Evolutionary conservation across 2,888 invertebrate species (phyloP).

Genomic region (Aromia moschata): DNA sequence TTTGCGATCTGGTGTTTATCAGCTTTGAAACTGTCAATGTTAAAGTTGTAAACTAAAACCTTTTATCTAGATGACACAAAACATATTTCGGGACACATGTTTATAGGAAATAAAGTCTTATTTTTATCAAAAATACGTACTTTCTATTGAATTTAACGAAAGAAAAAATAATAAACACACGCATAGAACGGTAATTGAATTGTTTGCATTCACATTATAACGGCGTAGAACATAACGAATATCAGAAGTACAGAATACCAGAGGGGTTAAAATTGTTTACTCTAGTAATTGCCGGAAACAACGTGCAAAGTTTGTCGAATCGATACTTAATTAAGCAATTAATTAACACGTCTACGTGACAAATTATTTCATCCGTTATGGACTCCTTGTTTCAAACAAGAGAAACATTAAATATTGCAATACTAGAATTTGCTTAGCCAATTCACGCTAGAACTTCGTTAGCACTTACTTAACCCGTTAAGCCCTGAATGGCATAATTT

Average conservation of each 20-base stretch:
- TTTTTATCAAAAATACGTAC: not conserved
- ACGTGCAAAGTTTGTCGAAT: slow-evolving; percentile 57
- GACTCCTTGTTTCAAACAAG: slow-evolving; percentile 18
- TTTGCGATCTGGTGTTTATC: too few species aligned
- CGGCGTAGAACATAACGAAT: slow-evolving; percentile 8
- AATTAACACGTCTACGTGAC: slow-evolving; percentile 53
- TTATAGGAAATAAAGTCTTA: too few species aligned
- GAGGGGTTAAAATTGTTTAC: slow-evolving; percentile 54
- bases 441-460: too few species aligned
- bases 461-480: too few species aligned
- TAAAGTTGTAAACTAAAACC: too few species aligned
- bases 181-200: slow-evolving; percentile 12
- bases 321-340: slow-evolving; percentile 58
- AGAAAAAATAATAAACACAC: slow-evolving; percentile 11
- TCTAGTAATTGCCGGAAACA: slow-evolving; percentile 60
- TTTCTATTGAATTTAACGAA: not conserved
- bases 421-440: too few species aligned
- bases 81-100: too few species aligned
- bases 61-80: too few species aligned
- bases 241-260: slow-evolving; percentile 30
- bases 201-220: slow-evolving; percentile 13
- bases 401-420: too few species aligned
- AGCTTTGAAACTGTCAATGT: too few species aligned
- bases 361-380: slow-evolving; percentile 40
- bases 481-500: too few species aligned